These are phyloP conservation scores for Urocitellus parryii DNA, from an alignment of 2,113 vertebrate species.

Conservation along the genomic window DNA sequence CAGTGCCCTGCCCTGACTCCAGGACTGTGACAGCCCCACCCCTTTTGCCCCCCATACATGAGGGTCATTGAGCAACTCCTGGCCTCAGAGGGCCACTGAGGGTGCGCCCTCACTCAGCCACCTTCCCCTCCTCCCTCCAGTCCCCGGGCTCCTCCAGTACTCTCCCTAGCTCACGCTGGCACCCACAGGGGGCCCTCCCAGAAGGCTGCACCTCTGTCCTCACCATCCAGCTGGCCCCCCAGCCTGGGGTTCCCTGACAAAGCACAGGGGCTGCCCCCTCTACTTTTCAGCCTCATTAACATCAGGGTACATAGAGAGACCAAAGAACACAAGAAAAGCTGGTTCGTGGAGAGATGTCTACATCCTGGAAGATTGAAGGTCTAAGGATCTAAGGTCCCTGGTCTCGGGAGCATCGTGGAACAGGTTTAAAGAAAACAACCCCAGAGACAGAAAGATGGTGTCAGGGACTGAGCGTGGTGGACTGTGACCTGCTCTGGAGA, in stretches of 20 bases:
- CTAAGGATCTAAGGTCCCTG: background rate
- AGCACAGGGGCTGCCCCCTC: background rate
- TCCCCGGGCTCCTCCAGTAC: background rate
- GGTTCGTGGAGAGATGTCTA: background rate
- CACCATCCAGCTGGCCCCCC: background rate
- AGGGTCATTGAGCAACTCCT: background rate
- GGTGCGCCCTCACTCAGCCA: background rate
- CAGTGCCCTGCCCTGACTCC: background rate
- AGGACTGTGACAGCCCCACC: background rate
- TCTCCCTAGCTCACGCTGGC: background rate
- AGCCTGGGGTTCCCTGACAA: background rate
- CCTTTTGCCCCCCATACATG: background rate
- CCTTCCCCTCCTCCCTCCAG: background rate
- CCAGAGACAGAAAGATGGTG: background rate
- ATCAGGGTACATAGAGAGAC: background rate
- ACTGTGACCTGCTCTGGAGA: background rate
- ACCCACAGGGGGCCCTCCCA: background rate
- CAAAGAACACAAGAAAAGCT: background rate
- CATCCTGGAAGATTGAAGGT: background rate
- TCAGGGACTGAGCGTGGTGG: background rate
- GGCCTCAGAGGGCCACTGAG: background rate
- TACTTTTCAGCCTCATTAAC: background rate
- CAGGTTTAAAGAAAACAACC: background rate
- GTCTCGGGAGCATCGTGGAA: background rate
- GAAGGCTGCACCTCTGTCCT: background rate